Evolutionary conservation across 2,797 vertebrate species (phyloP), one percentile per base, ranked within the genome.

Genomic region (Erpetoichthys calabaricus): DNA sequence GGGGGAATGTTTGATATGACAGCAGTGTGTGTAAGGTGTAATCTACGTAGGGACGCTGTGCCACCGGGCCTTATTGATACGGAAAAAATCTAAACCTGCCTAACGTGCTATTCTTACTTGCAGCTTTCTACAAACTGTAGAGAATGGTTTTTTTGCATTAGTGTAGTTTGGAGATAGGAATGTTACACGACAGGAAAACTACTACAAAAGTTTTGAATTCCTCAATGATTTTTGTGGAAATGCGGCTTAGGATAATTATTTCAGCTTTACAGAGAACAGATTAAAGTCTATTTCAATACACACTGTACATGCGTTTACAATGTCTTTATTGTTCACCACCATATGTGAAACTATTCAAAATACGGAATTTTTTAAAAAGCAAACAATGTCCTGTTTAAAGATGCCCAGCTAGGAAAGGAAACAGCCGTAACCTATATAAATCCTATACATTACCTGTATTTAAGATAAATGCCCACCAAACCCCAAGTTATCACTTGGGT

Each of bases 201-300:
- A 78, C 76, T 78, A 76, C 74, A 82, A 84, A 89, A 87, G 87
- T 92, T 91, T 89, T 86, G 85, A 91, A 93, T 93, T 93, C 90
- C 89, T 91, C 79, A 89, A 91, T 90, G 88, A 91, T 92, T 92
- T 85, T 90, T 84, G 85, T 84, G 86, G 85, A 91, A 91, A 92
- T 89, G 87, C 86, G 82, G 88, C 86, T 95, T 91, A 91, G 86
- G 87, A 91, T 92, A 90, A 94, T 91, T 88, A 91, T 94, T 88
- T 90, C 88, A 92, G 87, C 87, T 92, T 94, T 91, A 88, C 87
- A 85, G 88, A 92, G 85, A 86, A 80, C 83, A 92, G 89, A 91
- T 95, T 91, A 93, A 83, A 88, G 86, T 90, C 85, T 89, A 85
- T 85, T 77, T 85, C 76, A 78, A 81, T 88, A 82, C 84, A 77